Base-by-base conservation (phyloP, 2,797 vertebrate species). In the Anolis apletophallus region DNA sequence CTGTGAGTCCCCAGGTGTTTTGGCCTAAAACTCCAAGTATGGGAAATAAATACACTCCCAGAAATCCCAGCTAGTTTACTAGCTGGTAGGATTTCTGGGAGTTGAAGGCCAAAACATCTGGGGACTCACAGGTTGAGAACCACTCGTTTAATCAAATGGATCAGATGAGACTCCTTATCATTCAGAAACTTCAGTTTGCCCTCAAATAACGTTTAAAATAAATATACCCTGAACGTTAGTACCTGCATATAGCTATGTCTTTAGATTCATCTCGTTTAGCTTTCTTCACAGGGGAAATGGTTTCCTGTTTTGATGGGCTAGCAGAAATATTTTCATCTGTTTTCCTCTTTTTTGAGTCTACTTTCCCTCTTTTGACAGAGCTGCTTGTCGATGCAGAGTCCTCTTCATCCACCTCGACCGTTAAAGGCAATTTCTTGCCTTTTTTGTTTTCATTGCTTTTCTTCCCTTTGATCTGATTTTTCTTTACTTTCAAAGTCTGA, bases 191-290 rank as follows among this genome's bases (percentile, higher is more conserved):
- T 80, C n/a, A 26, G 1, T 67, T 73, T 83, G 10, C 34, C 36
- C 50, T 88, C 67, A 69, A 36, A 13, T n/a, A n/a, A n/a, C n/a
- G n/a, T 78, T 83, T 13, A 90, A 72, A 79, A 75, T 86, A 34
- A 76, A 55, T 67, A 75, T 9, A 77, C 14, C 16, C 71, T 73
- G 68, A 32, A 29, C 19, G 73, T 81, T 32, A 64, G n/a, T 96
- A 99, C 99, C 98, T 99, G 98, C 98, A 99, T 80, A 99, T 93
- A 92, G 98, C 96, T 92, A 99, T 94, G 94, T 99, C 98, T 94
- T 98, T 97, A 93, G 97, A 97, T 90, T 99, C 98, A 95, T 99
- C 98, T 97, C 96, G 97, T 95, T 98, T 99, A 89, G 97, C 97
- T 95, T 98, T 97, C 92, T 99, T 99, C 86, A 97, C 93, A 88